These are phyloP conservation scores for Tiaroga cobitis DNA, from an alignment of 2,797 vertebrate genomes.

Conservation along the genomic window DNA sequence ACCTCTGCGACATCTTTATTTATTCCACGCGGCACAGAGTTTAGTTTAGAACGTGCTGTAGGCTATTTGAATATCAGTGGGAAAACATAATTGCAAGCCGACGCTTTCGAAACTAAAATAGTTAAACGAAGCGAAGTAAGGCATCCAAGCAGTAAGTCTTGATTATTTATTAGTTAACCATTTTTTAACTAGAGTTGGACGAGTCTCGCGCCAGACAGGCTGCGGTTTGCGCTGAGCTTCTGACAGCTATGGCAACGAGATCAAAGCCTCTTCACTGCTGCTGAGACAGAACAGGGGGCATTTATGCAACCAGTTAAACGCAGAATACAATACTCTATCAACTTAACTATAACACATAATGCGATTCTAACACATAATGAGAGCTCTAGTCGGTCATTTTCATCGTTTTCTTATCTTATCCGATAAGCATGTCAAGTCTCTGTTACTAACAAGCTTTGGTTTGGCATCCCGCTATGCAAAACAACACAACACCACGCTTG, in stretches of 20 bases:
- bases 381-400: neutral
- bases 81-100: neutral
- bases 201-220: conserved; percentile 7
- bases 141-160: neutral
- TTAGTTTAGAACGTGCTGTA: conserved; percentile 12
- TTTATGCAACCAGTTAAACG: neutral
- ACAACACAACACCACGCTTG: conserved; percentile 54
- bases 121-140: conserved; percentile 12
- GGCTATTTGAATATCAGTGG: neutral
- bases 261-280: conserved; percentile 53
- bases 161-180: conserved; percentile 14
- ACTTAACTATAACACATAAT: conserved; percentile 16
- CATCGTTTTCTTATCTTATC: conserved; percentile 39
- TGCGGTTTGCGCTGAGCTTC: conserved; percentile 37
- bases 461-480: conserved; percentile 51
- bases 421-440: conserved; percentile 40
- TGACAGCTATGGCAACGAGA: conserved; percentile 57
- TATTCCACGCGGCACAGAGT: conserved; percentile 12
- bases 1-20: conserved; percentile 63
- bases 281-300: neutral
- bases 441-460: conserved; percentile 45
- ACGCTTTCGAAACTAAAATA: conserved; percentile 3
- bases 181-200: conserved; percentile 17
- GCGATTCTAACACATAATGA: conserved; percentile 7
- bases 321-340: conserved; percentile 54